These are phyloP conservation scores for Acanthococcus lagerstroemiae DNA, from an alignment of 2,888 invertebrate genomes.

Conservation along the genomic window DNA sequence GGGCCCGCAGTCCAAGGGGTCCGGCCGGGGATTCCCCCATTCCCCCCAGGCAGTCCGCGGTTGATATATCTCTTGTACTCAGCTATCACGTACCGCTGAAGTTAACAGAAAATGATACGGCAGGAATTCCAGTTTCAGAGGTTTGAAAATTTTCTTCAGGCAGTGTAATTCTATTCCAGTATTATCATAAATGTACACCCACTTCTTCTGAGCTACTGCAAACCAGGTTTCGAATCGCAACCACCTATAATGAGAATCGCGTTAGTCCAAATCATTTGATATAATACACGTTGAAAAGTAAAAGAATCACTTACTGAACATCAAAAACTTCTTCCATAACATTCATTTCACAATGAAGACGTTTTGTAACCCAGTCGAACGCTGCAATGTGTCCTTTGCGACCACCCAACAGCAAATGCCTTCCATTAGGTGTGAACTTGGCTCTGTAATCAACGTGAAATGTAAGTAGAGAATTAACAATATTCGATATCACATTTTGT, in stretches of 20 bases:
- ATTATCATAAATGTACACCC: conserved; percentile 95
- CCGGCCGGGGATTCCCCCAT: too few relatives aligned
- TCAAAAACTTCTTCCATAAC: conserved; percentile 93
- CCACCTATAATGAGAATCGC: conserved; percentile 50
- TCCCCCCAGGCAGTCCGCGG: neutral
- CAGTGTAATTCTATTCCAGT: conserved; percentile 96
- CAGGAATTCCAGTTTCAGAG: conserved; percentile 79
- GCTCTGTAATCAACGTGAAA: conserved; percentile 40
- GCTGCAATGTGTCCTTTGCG: conserved; percentile 86
- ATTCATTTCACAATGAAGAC: conserved; percentile 86
- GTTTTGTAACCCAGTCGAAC: conserved; percentile 96
- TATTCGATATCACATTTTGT: neutral
- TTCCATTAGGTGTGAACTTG: conserved; percentile 69
- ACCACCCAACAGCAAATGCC: conserved; percentile 77
- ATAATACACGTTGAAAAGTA: neutral
- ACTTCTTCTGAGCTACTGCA: conserved; percentile 92
- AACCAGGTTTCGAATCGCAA: conserved; percentile 93
- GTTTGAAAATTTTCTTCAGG: conserved; percentile 69
- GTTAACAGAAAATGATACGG: conserved; percentile 94
- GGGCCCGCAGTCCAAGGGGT: too few relatives aligned
- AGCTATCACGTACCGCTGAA: conserved; percentile 54
- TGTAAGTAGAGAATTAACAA: neutral
- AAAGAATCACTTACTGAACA: conserved; percentile 51
- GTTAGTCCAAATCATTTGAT: neutral
- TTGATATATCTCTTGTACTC: neutral